Evolutionary conservation across 2,113 vertebrate genomes (phyloP).

Genomic region (Pluvialis apricaria): DNA sequence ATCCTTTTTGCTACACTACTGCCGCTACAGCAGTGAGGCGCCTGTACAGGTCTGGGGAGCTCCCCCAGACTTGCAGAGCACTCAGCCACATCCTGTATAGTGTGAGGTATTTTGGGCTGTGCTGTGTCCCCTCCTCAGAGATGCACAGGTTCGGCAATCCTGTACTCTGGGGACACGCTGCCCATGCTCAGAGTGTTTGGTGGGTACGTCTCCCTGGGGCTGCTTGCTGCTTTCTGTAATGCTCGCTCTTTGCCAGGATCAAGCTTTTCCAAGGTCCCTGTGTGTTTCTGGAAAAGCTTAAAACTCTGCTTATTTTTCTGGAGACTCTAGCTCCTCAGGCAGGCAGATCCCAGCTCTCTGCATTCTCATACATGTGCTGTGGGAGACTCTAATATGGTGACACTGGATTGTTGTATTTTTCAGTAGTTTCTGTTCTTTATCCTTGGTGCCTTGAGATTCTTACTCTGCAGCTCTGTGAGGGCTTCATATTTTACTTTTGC

Average conservation of each 20-base stretch:
- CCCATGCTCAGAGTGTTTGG: background rate
- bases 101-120: background rate
- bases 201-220: background rate
- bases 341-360: background rate
- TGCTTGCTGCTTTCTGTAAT: background rate
- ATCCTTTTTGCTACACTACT: background rate
- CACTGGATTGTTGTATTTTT: background rate
- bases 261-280: background rate
- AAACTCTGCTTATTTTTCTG: background rate
- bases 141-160: background rate
- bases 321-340: background rate
- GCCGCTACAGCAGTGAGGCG: background rate
- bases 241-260: background rate
- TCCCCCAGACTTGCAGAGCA: background rate
- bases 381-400: background rate
- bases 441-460: background rate
- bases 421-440: background rate
- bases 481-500: background rate
- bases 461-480: background rate
- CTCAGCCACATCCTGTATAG: background rate
- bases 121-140: background rate
- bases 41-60: background rate
- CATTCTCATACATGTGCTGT: background rate
- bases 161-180: accelerated
- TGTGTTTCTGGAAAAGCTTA: background rate